These are phyloP conservation scores for Gavialis gangeticus DNA, from an alignment of 2,113 vertebrate species.

Conservation along the genomic window DNA sequence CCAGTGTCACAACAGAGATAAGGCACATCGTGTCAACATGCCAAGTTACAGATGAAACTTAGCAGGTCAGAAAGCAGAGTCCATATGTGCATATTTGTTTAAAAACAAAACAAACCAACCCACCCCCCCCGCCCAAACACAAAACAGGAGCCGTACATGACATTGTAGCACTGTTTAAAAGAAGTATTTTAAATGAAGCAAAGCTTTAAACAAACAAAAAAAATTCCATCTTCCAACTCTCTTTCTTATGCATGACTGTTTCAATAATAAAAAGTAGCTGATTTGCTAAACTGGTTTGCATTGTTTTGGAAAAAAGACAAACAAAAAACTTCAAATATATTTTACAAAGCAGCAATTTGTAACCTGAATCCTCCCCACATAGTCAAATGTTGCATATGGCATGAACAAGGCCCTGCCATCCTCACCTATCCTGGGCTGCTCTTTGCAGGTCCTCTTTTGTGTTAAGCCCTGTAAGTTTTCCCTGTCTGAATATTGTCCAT, in stretches of 20 bases:
- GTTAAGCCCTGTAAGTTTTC: not conserved
- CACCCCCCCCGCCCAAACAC: too few species aligned
- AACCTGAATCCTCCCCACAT: not conserved
- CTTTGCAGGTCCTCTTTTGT: not conserved
- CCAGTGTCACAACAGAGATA: not conserved
- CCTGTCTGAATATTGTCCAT: not conserved
- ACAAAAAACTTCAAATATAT: not conserved
- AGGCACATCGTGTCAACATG: not conserved
- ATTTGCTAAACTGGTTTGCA: not conserved
- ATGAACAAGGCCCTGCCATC: not conserved
- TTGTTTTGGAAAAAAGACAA: not conserved
- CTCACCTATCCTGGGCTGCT: not conserved
- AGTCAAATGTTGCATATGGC: not conserved
- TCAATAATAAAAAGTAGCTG: not conserved
- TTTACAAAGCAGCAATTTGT: not conserved
- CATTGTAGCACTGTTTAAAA: not conserved
- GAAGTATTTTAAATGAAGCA: too few species aligned
- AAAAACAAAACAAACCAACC: not conserved
- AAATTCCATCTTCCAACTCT: not conserved
- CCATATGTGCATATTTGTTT: not conserved
- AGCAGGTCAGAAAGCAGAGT: not conserved
- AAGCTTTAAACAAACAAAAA: not conserved
- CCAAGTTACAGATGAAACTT: not conserved
- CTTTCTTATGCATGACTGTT: too few species aligned
- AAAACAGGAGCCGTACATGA: too few species aligned